Conservation (phyloP, 2,888 invertebrate genomes). For the Neocrepidodera transversa region DNA sequence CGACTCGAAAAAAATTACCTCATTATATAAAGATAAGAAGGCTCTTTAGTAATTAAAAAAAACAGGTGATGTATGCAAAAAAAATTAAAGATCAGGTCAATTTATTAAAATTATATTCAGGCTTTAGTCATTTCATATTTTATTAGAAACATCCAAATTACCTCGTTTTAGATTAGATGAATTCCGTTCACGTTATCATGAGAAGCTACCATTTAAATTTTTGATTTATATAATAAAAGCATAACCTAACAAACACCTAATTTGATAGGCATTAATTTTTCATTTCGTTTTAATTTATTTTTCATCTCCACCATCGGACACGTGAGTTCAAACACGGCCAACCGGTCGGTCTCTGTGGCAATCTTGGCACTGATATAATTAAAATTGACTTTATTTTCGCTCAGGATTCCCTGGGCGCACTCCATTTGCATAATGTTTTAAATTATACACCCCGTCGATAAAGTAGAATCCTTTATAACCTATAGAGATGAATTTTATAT, state of each 20-base stretch:
- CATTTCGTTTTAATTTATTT: constrained; percentile 22
- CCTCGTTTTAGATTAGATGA: no score
- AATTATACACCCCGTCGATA: constrained; percentile 41
- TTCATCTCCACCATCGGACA: constrained; percentile 19
- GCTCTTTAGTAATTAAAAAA: no score
- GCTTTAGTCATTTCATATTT: no score
- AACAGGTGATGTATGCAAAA: no score
- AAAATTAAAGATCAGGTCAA: no score
- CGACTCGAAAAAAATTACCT: neutral
- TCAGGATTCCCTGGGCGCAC: constrained; percentile 48
- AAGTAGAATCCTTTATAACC: constrained; percentile 36
- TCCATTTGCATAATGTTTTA: constrained; percentile 43
- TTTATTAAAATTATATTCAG: no score
- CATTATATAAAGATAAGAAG: no score
- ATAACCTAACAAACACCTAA: constrained; percentile 18
- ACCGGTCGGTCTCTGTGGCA: constrained; percentile 11
- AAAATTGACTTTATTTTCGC: constrained; percentile 53
- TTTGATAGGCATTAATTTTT: constrained; percentile 21
- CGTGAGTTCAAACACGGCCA: constrained; percentile 1
- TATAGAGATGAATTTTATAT: constrained; percentile 35
- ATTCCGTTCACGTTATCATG: constrained; percentile 4
- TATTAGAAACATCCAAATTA: no score
- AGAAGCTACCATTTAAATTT: constrained; percentile 15
- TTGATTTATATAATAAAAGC: constrained; percentile 16
- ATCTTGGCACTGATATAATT: constrained; percentile 45